Evolutionary conservation across 2,113 vertebrate genomes (phyloP), one percentile per base, ranked within the genome.

Genomic region (Colaptes auratus): DNA sequence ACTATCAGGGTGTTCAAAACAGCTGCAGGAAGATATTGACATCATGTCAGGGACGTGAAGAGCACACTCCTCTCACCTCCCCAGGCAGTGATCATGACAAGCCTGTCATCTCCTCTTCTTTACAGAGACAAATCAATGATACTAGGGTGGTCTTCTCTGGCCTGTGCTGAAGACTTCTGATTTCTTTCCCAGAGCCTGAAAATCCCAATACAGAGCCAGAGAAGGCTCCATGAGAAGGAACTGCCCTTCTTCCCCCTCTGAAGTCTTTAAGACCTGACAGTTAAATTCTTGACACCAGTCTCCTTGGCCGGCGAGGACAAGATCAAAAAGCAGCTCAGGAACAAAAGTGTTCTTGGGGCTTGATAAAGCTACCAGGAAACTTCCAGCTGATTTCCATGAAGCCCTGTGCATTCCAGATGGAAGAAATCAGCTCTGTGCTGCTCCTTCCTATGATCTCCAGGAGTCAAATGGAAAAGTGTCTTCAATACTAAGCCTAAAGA

Each of bases 91-190:
- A 97, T 96, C 96, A 95, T 96, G 96, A 90, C 74, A 75, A 95
- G 90, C 66, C 73, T 96, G 91, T 93, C 94, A 97, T 89, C 91
- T 92, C 95, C 96, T 96, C 96, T 44, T 44, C 42, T 15, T 44
- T 44, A 96, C 94, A 96, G 86, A 82, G 48, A 83, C 84, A 86
- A 86, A 98, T 97, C 96, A 97, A 96, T 96, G 87, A 56, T 60
- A 79, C 36, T 53, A 20, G 39, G 28, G 42, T 7, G 16, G 86
- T 96, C 97, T 92, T 89, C 86, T 88, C 94, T 95, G 92, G 92
- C 96, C 89, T 94, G 67, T 56, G 59, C 60, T 53, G 90, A 80
- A 87, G 94, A 83, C 67, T 16, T 72, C 81, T 84, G 94, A 94
- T 96, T 92, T 78, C 78, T 94, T 90, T 97, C 95, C 86, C 94